Evolutionary conservation across 2,888 invertebrate genomes (phyloP).

Genomic region (Melieria picta): DNA sequence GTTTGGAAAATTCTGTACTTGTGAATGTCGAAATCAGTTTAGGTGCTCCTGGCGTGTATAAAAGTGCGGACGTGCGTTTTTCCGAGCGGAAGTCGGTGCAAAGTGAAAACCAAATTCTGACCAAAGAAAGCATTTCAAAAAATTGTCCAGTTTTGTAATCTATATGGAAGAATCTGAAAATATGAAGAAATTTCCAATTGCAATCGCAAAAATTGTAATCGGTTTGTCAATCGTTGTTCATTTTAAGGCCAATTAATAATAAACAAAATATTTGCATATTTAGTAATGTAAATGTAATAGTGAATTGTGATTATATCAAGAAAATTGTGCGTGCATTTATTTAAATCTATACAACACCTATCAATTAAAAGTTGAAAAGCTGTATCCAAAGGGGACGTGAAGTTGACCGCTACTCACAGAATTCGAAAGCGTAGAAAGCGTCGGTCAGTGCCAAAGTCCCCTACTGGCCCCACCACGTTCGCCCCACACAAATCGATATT

Average conservation of each 20-base stretch:
- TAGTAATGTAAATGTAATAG: neutral
- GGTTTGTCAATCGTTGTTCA: neutral
- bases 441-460: too few relatives aligned
- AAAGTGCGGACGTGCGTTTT: constrained; percentile 8
- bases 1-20: constrained; percentile 1
- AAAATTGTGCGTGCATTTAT: neutral
- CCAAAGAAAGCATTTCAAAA: too few relatives aligned
- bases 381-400: too few relatives aligned
- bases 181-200: neutral
- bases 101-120: neutral
- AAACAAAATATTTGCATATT: neutral
- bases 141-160: neutral
- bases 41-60: constrained; percentile 7
- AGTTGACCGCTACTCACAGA: too few relatives aligned
- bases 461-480: too few relatives aligned
- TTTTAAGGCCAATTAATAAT: constrained; percentile 1
- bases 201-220: neutral
- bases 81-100: neutral
- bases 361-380: too few relatives aligned
- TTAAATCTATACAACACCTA: neutral
- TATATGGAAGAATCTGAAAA: neutral
- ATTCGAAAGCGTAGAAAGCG: too few relatives aligned
- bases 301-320: neutral
- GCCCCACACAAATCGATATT: too few relatives aligned
- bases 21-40: neutral